A percentile compares a stretch with the other conserved stretches of the same genome.
Conservation (phyloP, 2,113 vertebrate species). For the Trematocara macrostoma region DNA sequence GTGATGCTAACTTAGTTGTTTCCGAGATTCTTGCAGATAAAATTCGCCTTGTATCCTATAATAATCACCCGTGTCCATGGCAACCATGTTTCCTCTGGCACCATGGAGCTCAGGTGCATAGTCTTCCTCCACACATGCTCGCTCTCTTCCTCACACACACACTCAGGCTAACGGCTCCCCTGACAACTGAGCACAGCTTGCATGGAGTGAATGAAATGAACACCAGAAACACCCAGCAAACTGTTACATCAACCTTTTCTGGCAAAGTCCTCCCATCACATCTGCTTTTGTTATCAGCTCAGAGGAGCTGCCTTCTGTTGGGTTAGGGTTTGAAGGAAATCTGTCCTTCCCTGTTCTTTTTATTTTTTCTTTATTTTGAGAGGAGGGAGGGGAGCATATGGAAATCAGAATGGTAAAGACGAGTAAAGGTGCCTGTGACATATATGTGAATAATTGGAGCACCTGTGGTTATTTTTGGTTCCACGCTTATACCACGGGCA, state of each 20-base stretch:
- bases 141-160: not conserved
- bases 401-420: not conserved
- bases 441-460: not conserved
- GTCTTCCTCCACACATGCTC: constrained; percentile 34
- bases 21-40: not conserved
- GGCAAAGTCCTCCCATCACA: constrained; percentile 61
- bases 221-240: constrained; percentile 64
- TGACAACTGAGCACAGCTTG: constrained; percentile 57
- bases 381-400: not conserved
- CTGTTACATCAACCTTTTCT: constrained; percentile 64
- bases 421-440: not conserved
- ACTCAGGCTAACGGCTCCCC: constrained; percentile 38
- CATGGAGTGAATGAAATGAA: constrained; percentile 57
- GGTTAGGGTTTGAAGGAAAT: constrained; percentile 9
- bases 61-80: constrained; percentile 52
- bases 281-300: constrained; percentile 64
- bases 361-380: not conserved
- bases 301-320: constrained; percentile 44
- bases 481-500: not conserved
- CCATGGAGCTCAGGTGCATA: constrained; percentile 45
- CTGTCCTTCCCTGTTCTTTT: constrained; percentile 1
- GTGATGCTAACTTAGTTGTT: not conserved
- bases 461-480: not conserved
- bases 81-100: constrained; percentile 48
- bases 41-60: constrained; percentile 37